Conservation (phyloP, 2,113 vertebrate genomes). For the Colius striatus region DNA sequence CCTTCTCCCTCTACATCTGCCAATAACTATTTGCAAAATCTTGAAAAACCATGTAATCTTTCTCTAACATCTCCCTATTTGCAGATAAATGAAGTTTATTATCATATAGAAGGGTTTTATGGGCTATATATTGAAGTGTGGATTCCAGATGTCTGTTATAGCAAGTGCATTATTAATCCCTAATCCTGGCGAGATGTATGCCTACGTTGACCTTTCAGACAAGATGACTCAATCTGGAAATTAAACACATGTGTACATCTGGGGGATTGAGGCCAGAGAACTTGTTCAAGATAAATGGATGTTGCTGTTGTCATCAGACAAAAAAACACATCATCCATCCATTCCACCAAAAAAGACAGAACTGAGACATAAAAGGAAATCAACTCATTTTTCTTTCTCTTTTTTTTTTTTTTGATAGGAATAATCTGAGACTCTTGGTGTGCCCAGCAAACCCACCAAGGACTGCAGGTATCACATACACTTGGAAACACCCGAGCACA, state of each 20-base stretch:
- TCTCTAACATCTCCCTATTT: slow-evolving; percentile 20
- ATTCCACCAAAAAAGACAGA: background rate
- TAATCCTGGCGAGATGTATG: slow-evolving; percentile 22
- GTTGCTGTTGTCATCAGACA: slow-evolving; percentile 18
- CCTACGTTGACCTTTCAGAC: slow-evolving; percentile 13
- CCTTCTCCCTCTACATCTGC: slow-evolving; percentile 11
- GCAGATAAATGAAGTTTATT: slow-evolving; percentile 32
- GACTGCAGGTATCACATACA: background rate
- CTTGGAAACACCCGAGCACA: background rate
- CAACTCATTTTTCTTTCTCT: background rate
- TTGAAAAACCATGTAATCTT: slow-evolving; percentile 30
- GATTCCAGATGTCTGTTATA: slow-evolving; percentile 50
- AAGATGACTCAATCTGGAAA: slow-evolving; percentile 52
- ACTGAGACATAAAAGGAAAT: slow-evolving; percentile 31
- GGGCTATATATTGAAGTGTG: slow-evolving; percentile 28
- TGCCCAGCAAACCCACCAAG: background rate
- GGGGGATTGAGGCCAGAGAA: background rate
- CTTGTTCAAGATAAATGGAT: slow-evolving; percentile 34
- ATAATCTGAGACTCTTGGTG: background rate
- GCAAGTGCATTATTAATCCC: slow-evolving; percentile 45
- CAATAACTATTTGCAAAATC: background rate
- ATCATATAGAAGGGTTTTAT: background rate
- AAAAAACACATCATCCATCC: slow-evolving; percentile 48
- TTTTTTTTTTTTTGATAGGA: background rate
- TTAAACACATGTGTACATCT: slow-evolving; percentile 50